Evolutionary conservation across 2,888 invertebrate species (phyloP), one percentile per base, ranked within the genome.

Genomic region (Calliopum simillimum): DNA sequence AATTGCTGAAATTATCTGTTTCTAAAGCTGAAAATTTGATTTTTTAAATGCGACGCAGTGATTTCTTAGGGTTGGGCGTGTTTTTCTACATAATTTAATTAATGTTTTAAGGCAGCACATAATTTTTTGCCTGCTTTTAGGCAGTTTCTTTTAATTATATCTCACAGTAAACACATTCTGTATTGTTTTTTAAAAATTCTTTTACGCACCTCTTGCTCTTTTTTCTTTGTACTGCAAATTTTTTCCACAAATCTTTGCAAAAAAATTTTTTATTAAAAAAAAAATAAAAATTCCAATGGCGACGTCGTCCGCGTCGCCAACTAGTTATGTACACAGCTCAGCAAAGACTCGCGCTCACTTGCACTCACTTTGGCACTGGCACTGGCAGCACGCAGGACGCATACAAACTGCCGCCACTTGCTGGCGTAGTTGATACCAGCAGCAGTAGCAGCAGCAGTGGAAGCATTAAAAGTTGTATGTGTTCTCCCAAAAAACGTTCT

Each of bases 301-400:
- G 46, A 63, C 55, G 61, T 33, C 13, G 55, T 56, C 21, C 33
- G 33, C 33, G 16, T 25, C 64, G 16, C 41, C 55, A 66, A 66
- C 66, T 66, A 47, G 55, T 58, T 23, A 44, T 58, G 66, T 66
- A 66, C 66, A 66, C 66, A 66, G 66, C 66, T 58, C 66, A 44
- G 56, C 66, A 66, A 56, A 46, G 56, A 66, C 66, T 58, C 66
- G 44, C 47, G 25, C 33, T 33, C 33, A 33, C 33, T 33, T 33
- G 33, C 66, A 56, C 56, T 16, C 51, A 56, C 23, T 55, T 33
- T 14, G 55, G 13, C 55, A 23, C 64, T 16, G n/a, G 14, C 41
- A 43, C n/a, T 11, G 43, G 16, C 46, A 44, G 58, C 68, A 41
- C 66, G 55, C 56, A 23, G 44, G 44, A 47, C 46, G 62, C 21